Conservation (phyloP, 2,888 invertebrate species). For the Drosophila helvetica region DNA sequence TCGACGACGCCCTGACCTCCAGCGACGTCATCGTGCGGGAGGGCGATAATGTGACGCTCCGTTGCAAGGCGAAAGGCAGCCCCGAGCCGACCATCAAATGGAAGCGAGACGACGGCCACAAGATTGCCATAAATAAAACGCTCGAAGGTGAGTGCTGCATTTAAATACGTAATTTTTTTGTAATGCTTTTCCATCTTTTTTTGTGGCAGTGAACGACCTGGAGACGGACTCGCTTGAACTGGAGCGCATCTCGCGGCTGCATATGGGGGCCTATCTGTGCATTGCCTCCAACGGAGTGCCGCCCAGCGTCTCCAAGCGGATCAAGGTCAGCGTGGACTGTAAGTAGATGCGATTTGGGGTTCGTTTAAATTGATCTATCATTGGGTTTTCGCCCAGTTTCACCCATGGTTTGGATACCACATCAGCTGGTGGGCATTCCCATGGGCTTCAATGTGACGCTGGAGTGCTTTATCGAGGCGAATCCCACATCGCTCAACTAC, state of each 20-base stretch:
- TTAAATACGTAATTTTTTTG: background rate
- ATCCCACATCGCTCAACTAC: constrained; percentile 95
- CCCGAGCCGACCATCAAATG: constrained; percentile 95
- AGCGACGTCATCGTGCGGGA: constrained; percentile 96
- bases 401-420: constrained; percentile 96
- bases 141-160: constrained; percentile 86
- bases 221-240: constrained; percentile 93
- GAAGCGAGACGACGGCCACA: constrained; percentile 94
- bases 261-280: constrained; percentile 96
- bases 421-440: constrained; percentile 94
- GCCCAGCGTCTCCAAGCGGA: constrained; percentile 94
- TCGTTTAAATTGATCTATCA: background rate
- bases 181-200: background rate
- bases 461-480: constrained; percentile 95
- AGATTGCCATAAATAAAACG: constrained; percentile 94
- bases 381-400: constrained; percentile 88
- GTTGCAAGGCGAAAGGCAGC: constrained; percentile 94
- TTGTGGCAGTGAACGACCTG: constrained; percentile 89
- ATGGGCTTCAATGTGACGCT: constrained; percentile 92
- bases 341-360: constrained; percentile 85
- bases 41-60: constrained; percentile 94
- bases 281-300: constrained; percentile 94
- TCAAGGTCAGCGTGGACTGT: constrained; percentile 97
- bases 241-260: constrained; percentile 92
- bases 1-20: constrained; percentile 95